Base-by-base conservation (phyloP, 2,888 invertebrate species). In the Crematogaster levior region DNA sequence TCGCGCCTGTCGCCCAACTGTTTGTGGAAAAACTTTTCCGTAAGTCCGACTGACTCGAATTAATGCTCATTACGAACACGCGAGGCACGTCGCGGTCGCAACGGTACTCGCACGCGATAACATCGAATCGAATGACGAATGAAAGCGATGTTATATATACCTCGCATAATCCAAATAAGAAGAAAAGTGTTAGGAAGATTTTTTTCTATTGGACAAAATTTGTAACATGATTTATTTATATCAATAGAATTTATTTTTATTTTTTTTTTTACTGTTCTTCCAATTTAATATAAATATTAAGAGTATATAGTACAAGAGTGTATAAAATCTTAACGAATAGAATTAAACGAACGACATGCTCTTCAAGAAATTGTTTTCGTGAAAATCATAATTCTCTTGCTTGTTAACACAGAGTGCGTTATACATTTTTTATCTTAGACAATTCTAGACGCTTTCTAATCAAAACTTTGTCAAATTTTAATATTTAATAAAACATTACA, bases 41-140 rank as follows among this genome's bases (percentile, higher is more conserved):
- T 79, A 79, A 79, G 77, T 66, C 77, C 56, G 56, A 79, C 68
- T 68, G 77, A 79, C 77, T 79, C 46, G 56, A 79, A 79, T 79
- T 79, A 68, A 79, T 79, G 77, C 68, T 79, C 63, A 68, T 79
- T 79, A 79, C 18, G 21, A 68, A 46, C 77, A 79, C 77, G 77
- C 77, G 77, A 79, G 56, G 77, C 66, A 68, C 77, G 66, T 68
- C 53, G 66, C 43, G 66, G 37, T 51, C 43, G 68, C 77, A 79
- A 79, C 77, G 77, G 77, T 79, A 68, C 43, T 68, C 68, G 75
- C 63, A 40, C 37, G 34, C 68, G 77, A 79, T 79, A 79, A 68
- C 27, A 79, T 79, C 77, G 24, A 77, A 77, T 43, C 77, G 68
- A 79, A 43, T 79, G 77, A 79, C 66, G 77, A 40, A 68, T 68